Base-by-base conservation (phyloP, 2,113 vertebrate genomes). In the Actinemys pallida region DNA sequence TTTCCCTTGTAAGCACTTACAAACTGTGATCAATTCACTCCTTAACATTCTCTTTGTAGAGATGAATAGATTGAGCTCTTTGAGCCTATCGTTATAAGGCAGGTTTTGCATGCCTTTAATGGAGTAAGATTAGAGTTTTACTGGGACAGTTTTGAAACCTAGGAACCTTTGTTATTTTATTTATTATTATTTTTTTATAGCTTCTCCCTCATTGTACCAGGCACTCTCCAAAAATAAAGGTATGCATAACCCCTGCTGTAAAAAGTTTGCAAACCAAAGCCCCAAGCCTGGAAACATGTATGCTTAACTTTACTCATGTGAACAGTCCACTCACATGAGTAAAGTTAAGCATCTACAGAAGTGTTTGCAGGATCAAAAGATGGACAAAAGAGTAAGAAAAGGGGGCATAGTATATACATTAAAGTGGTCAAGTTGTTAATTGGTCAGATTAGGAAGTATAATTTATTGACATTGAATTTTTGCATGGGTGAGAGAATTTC, bases 71-170 rank as follows among this genome's bases (percentile, higher is more conserved):
- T 57, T 59, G 57, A 59, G 12, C 27, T 59, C 27, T 27, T 59
- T 31, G 57, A 59, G 12, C 12, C 29, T 59, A 59, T 6, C 5
- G 5, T 12, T 31, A 29, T 59, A 59, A 59, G 57, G 57, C 27
- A 29, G 57, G 57, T 31, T 29, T 59, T 59, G 57, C 57, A 31
- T 11, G 14, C 27, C 27, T 59, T 31, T 59, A 31, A 59, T 54
- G 81, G 86, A 45, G 2, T 20, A 29, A 52, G 90, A 81, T 3
- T 5, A 1, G 88, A 31, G 4, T 19, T 88, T 81, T 83, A 2
- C 52, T 76, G 47, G 4, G 89, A 81, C 83, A 78, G 0, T 0
- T 7, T 76, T 84, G 54, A 50, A 9, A 0, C 1, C 42, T 39
- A 84, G 13, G 10, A 2, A 1, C 0, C 2, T 81, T 81, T 47